Evolutionary conservation across 37 sponge, comb jelly and placozoan species (phyloP).

Genomic region (Axinella damicornis): DNA sequence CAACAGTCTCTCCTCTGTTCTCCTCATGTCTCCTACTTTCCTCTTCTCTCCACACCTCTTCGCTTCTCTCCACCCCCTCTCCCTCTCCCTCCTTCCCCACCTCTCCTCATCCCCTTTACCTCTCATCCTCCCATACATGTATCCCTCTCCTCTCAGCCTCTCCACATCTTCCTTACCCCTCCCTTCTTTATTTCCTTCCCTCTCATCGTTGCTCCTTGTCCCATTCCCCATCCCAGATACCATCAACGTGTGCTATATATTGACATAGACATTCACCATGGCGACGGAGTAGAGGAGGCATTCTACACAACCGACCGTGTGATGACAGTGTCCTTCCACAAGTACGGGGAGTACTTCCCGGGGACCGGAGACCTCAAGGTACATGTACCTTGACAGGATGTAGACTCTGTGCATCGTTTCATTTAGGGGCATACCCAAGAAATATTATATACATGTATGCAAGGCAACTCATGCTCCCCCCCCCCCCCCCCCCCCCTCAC

Average conservation of each 20-base stretch:
- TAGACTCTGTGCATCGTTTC: too few relatives aligned
- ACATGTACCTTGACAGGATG: background rate
- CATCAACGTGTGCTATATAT: conserved; percentile 98
- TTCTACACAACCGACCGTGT: conserved; percentile 99
- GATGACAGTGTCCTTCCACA: conserved; percentile 99
- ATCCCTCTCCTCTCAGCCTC: background rate
- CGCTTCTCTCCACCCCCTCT: background rate
- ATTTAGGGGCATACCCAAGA: too few relatives aligned
- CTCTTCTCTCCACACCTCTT: background rate
- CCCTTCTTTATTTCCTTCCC: background rate
- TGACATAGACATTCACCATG: conserved; percentile 99
- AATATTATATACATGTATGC: too few relatives aligned
- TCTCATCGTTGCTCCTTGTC: background rate
- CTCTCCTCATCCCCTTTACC: too few relatives aligned
- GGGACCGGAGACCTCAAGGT: conserved; percentile 97
- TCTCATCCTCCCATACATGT: too few relatives aligned
- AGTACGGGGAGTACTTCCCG: conserved; percentile 99
- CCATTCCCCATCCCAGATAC: conserved; percentile 66
- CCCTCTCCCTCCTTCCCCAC: too few relatives aligned
- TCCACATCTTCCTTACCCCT: background rate
- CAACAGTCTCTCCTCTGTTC: too few relatives aligned
- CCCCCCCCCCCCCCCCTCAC: too few relatives aligned
- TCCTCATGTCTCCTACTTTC: too few relatives aligned
- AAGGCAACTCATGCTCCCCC: too few relatives aligned
- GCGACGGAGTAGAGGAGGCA: conserved; percentile 99